Percentiles rank a stretch among this genome's conserved stretches.
phyloP scores from a whole-genome alignment of 2,888 invertebrate genomes.

The Apodemia duryi region DNA sequence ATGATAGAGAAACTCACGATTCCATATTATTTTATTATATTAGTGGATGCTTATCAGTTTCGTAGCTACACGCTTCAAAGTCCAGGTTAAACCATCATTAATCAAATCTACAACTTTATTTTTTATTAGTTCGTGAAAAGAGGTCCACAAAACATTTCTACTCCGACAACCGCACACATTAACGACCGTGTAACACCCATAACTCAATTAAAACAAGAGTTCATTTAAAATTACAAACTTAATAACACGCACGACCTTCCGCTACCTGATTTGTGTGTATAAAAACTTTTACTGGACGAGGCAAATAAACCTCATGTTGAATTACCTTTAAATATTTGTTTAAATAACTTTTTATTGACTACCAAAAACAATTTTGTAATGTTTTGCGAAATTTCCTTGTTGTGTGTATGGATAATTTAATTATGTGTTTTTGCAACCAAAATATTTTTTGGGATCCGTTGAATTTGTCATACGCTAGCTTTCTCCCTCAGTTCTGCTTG shows the following conservation, averaged over 20 bases:
- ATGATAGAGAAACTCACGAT: too few relatives aligned
- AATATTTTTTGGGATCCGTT: too few relatives aligned
- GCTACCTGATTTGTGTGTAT: conserved; percentile 54
- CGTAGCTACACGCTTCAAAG: conserved; percentile 9
- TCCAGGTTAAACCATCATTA: not conserved
- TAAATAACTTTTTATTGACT: not conserved
- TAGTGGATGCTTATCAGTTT: conserved; percentile 3
- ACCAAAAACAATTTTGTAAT: conserved; percentile 2
- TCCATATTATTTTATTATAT: too few relatives aligned
- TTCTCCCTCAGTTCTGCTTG: too few relatives aligned
- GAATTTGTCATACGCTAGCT: too few relatives aligned
- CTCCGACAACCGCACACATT: conserved; percentile 13
- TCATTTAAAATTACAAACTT: conserved; percentile 61
- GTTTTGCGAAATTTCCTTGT: not conserved
- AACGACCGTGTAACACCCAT: conserved; percentile 53
- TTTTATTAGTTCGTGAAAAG: conserved; percentile 10
- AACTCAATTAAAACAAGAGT: conserved; percentile 73
- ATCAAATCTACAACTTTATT: conserved; percentile 5
- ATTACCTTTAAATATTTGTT: conserved; percentile 14
- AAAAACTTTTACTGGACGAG: conserved; percentile 41
- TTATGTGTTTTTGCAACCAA: too few relatives aligned
- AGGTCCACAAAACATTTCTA: conserved; percentile 8
- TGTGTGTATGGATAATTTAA: not conserved
- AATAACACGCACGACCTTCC: conserved; percentile 55
- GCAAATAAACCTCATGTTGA: not conserved